A percentile compares a stretch with the other conserved stretches of the same genome.
These are phyloP conservation scores for Mesitornis unicolor DNA, from an alignment of 2,113 vertebrate species.

Conservation along the genomic window DNA sequence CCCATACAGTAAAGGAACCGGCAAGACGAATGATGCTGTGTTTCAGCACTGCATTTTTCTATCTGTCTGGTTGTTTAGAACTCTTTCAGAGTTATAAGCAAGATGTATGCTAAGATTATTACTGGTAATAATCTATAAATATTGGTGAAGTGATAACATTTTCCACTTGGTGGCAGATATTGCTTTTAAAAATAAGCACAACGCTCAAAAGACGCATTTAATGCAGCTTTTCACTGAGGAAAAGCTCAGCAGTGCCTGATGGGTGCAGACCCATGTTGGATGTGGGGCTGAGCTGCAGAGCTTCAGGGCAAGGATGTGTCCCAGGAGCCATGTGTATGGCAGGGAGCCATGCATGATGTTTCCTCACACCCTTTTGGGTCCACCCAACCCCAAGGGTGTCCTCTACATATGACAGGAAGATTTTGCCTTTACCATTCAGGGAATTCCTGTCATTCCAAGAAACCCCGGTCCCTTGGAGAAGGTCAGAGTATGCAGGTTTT, in stretches of 20 bases:
- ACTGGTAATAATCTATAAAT: conserved; percentile 22
- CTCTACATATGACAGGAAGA: not conserved
- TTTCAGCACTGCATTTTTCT: not conserved
- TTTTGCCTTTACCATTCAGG: not conserved
- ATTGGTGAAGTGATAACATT: conserved; percentile 61
- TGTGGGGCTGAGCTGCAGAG: not conserved
- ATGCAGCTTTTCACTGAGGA: not conserved
- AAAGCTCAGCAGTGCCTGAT: not conserved
- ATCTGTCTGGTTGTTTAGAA: not conserved
- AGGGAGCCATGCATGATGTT: not conserved
- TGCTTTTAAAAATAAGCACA: conserved; percentile 51
- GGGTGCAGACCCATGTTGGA: not conserved
- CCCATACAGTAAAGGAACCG: not conserved
- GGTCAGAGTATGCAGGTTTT: not conserved
- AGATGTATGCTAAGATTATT: conserved; percentile 12
- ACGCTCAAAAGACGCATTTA: not conserved
- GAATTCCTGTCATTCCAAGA: not conserved
- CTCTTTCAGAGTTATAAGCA: not conserved
- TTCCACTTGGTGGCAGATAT: conserved; percentile 72
- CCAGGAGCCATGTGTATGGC: not conserved
- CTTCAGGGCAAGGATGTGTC: not conserved
- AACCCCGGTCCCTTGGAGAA: not conserved
- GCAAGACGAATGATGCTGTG: not conserved
- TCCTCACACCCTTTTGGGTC: not conserved
- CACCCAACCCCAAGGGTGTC: accelerated